phyloP scores from a whole-genome alignment of 1,140 invertebrate genomes.

The Popillia japonica region DNA sequence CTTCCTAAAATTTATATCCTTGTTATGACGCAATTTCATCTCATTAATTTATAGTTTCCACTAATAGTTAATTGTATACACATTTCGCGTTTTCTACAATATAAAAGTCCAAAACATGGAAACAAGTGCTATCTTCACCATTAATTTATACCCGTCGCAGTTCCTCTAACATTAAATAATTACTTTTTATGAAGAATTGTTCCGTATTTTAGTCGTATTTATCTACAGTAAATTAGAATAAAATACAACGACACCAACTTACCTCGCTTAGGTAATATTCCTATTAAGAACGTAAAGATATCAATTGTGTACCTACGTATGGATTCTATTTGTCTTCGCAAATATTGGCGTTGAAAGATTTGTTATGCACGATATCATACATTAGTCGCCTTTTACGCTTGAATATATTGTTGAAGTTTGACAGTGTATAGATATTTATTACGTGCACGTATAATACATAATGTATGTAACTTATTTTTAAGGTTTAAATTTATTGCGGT shows the following conservation, averaged over 20 bases:
- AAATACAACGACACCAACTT: neutral
- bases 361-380: neutral
- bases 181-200: slow-evolving; percentile 1
- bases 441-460: neutral
- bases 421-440: neutral
- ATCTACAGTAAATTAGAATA: neutral
- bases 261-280: neutral
- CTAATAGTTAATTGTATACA: neutral
- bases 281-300: neutral
- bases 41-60: neutral
- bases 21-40: neutral
- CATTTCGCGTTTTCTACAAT: too few relatives aligned
- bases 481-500: neutral
- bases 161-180: neutral
- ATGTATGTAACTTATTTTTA: neutral
- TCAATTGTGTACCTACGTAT: neutral
- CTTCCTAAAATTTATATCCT: too few relatives aligned
- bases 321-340: slow-evolving; percentile 5
- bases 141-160: neutral
- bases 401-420: neutral
- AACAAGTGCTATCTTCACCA: neutral
- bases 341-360: slow-evolving; percentile 1
- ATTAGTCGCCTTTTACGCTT: neutral
- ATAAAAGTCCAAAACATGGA: too few relatives aligned
- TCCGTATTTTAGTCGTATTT: slow-evolving; percentile 7